phyloP scores from a whole-genome alignment of 2,797 vertebrate genomes.

The Sebastes flavidus region DNA sequence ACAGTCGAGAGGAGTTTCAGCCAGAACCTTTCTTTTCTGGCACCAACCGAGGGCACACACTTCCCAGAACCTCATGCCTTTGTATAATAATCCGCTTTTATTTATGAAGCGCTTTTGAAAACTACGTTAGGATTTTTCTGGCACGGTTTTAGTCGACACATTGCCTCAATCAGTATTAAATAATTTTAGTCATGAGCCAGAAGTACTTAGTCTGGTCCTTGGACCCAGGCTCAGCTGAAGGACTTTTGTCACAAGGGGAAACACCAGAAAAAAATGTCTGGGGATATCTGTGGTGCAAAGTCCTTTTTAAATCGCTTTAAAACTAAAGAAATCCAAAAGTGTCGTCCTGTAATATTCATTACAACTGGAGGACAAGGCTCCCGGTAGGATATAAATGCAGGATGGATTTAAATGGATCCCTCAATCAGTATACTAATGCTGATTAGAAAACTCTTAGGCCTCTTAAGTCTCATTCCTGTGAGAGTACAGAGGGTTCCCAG shows the following conservation, averaged over 20 bases:
- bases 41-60: conserved; percentile 31
- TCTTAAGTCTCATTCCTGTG: conserved; percentile 20
- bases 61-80: conserved; percentile 43
- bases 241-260: background rate
- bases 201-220: background rate
- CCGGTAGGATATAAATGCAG: conserved; percentile 12
- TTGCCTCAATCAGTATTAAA: conserved; percentile 1
- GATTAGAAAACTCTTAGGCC: conserved; percentile 26
- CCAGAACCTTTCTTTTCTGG: conserved; percentile 56
- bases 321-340: background rate
- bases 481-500: conserved; percentile 12
- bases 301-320: background rate
- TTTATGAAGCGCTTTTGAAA: conserved; percentile 47
- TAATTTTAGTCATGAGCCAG: background rate
- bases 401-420: conserved; percentile 31
- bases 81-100: conserved; percentile 31
- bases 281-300: background rate
- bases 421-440: conserved; percentile 36
- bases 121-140: conserved; percentile 17
- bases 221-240: background rate
- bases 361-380: background rate
- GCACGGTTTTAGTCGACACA: conserved; percentile 25
- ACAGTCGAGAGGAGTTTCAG: conserved; percentile 42
- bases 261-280: background rate
- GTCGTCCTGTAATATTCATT: conserved; percentile 2